Evolutionary conservation across 37 sponge, comb jelly and placozoan genomes (phyloP).

Genomic region (Tethya wilhelma): DNA sequence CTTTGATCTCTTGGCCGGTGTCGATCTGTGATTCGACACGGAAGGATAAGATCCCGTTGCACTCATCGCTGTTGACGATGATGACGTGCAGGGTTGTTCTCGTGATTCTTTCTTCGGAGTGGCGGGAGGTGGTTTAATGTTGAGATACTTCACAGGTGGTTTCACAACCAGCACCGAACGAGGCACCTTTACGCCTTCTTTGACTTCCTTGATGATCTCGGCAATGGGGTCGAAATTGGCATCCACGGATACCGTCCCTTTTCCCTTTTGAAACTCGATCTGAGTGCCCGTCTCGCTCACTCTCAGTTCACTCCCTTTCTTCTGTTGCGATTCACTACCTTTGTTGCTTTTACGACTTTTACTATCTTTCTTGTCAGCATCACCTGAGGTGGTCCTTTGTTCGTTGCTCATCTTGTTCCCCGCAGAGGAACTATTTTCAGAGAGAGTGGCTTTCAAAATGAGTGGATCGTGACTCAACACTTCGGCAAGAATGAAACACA

Average conservation of each 20-base stretch:
- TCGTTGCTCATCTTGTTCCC: too few species aligned
- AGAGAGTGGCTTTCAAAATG: neutral
- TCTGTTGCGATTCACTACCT: neutral
- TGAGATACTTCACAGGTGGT: slow-evolving; percentile 52
- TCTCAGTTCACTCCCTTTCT: neutral
- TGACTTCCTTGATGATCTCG: slow-evolving; percentile 60
- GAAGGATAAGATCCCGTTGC: neutral
- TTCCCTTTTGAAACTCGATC: neutral
- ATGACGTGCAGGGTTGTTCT: neutral
- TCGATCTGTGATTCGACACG: too few species aligned
- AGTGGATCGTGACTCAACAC: neutral
- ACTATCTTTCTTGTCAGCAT: neutral
- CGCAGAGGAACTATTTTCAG: too few species aligned
- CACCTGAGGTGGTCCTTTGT: neutral
- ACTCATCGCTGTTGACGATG: neutral
- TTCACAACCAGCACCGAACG: slow-evolving; percentile 45
- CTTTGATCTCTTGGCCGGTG: neutral
- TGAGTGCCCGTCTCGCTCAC: neutral
- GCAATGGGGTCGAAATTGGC: slow-evolving; percentile 26
- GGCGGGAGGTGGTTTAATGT: neutral
- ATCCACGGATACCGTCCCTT: neutral
- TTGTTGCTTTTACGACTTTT: neutral
- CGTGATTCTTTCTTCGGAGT: slow-evolving; percentile 37
- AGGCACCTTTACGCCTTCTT: slow-evolving; percentile 47
- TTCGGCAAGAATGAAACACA: slow-evolving; percentile 46